Evolutionary conservation across 2,113 vertebrate genomes (phyloP).

Genomic region (Candoia aspera): DNA sequence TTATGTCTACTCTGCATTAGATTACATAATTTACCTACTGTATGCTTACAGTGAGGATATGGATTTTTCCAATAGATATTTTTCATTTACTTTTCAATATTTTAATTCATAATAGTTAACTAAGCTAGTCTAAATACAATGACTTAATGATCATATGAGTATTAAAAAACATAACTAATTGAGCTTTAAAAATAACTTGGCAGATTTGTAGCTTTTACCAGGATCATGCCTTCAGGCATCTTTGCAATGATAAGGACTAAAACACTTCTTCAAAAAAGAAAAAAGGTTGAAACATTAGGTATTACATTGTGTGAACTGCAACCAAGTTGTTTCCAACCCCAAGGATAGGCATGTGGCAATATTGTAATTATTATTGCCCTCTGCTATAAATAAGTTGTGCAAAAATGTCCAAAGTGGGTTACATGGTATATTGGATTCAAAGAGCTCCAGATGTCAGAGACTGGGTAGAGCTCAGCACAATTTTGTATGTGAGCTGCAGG

Average conservation of each 20-base stretch:
- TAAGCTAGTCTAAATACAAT: neutral
- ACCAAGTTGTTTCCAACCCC: neutral
- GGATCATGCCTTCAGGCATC: neutral
- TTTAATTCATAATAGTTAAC: neutral
- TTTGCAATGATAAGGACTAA: neutral
- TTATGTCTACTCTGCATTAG: neutral
- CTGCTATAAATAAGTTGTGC: neutral
- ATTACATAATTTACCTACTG: neutral
- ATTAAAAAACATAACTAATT: neutral
- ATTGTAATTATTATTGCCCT: neutral
- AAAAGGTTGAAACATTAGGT: fast-evolving
- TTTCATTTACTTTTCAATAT: neutral
- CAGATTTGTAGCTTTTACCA: neutral
- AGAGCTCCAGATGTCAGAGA: neutral
- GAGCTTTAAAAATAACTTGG: neutral
- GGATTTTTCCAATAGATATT: neutral
- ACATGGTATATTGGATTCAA: fast-evolving
- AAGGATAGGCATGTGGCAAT: neutral
- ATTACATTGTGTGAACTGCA: neutral
- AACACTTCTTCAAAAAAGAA: neutral
- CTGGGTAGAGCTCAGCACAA: neutral
- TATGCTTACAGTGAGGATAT: neutral
- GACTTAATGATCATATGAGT: neutral
- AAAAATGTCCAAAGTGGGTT: neutral
- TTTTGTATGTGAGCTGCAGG: neutral